phyloP scores from a whole-genome alignment of 2,113 vertebrate genomes.

The Oreotrochilus melanogaster region DNA sequence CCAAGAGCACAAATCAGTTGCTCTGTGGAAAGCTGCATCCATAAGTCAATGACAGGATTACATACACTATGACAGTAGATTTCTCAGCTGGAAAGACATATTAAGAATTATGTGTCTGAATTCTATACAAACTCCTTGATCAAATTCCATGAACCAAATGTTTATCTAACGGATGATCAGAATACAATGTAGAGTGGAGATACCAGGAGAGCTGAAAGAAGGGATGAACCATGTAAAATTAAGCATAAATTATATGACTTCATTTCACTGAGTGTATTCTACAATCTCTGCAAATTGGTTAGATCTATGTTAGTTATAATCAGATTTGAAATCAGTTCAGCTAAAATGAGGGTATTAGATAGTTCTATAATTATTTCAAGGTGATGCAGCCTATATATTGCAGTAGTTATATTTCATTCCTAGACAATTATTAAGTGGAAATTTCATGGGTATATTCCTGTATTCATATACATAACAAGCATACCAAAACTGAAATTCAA shows the following conservation, averaged over 20 bases:
- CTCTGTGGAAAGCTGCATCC: not conserved
- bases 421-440: slow-evolving; percentile 1
- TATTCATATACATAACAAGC: slow-evolving; percentile 31
- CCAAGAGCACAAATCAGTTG: not conserved
- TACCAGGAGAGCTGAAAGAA: not conserved
- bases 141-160: not conserved
- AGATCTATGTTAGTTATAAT: not conserved
- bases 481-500: not conserved
- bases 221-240: not conserved
- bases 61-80: not conserved
- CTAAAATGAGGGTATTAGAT: not conserved
- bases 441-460: slow-evolving; percentile 38
- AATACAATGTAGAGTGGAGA: not conserved
- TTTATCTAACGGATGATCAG: not conserved
- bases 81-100: not conserved
- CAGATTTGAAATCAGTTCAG: not conserved
- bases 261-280: not conserved
- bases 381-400: not conserved
- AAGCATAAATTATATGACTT: not conserved
- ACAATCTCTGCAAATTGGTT: not conserved
- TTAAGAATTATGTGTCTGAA: not conserved
- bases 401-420: not conserved
- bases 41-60: not conserved
- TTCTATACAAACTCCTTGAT: not conserved
- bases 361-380: slow-evolving; percentile 2